phyloP scores from a whole-genome alignment of 2,888 invertebrate species.

The Xestia rhomboidea region DNA sequence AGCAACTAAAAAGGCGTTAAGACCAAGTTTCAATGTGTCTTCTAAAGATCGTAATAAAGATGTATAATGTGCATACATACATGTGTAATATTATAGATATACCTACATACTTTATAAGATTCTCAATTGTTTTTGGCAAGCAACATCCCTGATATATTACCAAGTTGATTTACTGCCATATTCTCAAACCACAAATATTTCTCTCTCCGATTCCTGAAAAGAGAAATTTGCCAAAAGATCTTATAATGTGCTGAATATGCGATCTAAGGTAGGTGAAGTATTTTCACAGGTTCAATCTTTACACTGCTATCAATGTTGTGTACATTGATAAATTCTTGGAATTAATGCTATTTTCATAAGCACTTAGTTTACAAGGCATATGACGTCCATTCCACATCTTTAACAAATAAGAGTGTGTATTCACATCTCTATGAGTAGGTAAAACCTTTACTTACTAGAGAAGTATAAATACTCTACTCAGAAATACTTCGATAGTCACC shows the following conservation, averaged over 20 bases:
- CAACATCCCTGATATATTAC: background rate
- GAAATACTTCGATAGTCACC: background rate
- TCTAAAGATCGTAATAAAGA: background rate
- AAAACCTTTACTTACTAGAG: background rate
- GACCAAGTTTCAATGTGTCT: too few species aligned
- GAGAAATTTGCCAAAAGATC: background rate
- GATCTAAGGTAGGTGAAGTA: background rate
- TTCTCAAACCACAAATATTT: conserved; percentile 6
- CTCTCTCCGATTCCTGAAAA: background rate
- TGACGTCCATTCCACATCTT: background rate
- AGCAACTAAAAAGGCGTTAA: too few species aligned
- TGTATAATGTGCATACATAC: background rate
- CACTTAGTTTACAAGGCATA: background rate
- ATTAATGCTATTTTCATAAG: background rate
- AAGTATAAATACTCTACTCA: background rate
- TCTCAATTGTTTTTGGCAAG: conserved; percentile 40
- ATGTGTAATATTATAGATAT: background rate
- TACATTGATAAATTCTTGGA: background rate
- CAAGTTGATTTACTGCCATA: conserved; percentile 16
- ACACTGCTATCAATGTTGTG: background rate
- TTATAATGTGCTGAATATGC: background rate
- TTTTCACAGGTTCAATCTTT: background rate
- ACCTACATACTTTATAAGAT: background rate
- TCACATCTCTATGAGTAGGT: background rate
- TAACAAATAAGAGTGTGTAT: background rate